Evolutionary conservation across 2,797 vertebrate genomes (phyloP).

Genomic region (Chaetodon trifasciatus): DNA sequence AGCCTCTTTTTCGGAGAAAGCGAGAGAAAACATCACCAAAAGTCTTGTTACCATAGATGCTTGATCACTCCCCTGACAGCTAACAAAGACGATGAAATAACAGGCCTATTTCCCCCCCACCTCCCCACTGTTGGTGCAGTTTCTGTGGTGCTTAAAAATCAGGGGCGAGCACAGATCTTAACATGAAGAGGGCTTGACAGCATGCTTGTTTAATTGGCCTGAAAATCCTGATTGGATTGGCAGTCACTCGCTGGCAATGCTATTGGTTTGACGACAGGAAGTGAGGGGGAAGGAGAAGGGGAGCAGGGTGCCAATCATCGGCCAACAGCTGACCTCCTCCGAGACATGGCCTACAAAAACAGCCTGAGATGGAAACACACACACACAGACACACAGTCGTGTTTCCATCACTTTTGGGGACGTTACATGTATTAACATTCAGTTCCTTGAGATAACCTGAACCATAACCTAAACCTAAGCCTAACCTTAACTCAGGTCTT

Average conservation of each 20-base stretch:
- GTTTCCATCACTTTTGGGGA: too few species aligned
- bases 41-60: slow-evolving; percentile 21
- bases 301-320: slow-evolving; percentile 68
- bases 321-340: slow-evolving; percentile 73
- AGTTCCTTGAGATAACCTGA: too few species aligned
- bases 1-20: slow-evolving; percentile 15
- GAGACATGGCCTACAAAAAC: slow-evolving; percentile 79
- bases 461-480: too few species aligned
- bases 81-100: slow-evolving; percentile 27
- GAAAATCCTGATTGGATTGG: slow-evolving; percentile 51
- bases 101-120: not conserved
- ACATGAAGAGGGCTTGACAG: slow-evolving; percentile 32
- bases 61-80: not conserved
- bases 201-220: slow-evolving; percentile 39
- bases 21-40: slow-evolving; percentile 33
- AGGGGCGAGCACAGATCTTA: slow-evolving; percentile 6
- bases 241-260: slow-evolving; percentile 16
- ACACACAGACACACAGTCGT: slow-evolving; percentile 3
- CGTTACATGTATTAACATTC: too few species aligned
- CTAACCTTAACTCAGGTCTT: too few species aligned
- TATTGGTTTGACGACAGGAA: slow-evolving; percentile 57
- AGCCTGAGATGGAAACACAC: slow-evolving; percentile 54
- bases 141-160: slow-evolving; percentile 3
- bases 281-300: slow-evolving; percentile 42
- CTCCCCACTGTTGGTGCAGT: slow-evolving; percentile 10